Evolutionary conservation across 2,888 invertebrate species (phyloP).

Genomic region (Labia minor): DNA sequence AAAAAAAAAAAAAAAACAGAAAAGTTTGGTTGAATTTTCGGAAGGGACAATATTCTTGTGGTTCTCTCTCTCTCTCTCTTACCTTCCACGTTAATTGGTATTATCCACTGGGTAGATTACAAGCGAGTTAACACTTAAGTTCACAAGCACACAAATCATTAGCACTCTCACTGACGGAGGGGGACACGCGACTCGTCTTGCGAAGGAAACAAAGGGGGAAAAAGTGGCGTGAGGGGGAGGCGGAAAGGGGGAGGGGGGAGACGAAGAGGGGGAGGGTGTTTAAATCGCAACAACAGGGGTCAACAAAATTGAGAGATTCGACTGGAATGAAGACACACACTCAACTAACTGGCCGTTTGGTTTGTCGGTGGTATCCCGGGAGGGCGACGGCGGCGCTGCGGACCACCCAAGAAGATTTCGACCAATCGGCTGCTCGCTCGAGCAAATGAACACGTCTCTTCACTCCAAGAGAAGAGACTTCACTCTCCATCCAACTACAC

Average conservation of each 20-base stretch:
- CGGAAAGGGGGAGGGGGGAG: not conserved
- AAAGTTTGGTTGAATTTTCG: not conserved
- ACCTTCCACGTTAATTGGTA: not conserved
- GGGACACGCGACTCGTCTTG: conserved; percentile 14
- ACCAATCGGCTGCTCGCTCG: conserved; percentile 1
- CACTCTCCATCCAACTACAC: not conserved
- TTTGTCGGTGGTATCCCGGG: not conserved
- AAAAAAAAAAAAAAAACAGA: not conserved
- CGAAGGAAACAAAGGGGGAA: not conserved
- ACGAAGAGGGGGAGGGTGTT: conserved; percentile 5
- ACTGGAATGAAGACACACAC: conserved; percentile 7
- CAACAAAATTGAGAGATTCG: not conserved
- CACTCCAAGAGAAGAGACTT: not conserved
- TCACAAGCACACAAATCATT: not conserved
- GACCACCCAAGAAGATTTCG: conserved; percentile 8
- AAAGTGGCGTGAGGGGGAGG: not conserved
- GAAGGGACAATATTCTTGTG: too few species aligned
- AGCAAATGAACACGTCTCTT: conserved; percentile 4
- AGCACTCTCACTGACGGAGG: not conserved
- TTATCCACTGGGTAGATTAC: not conserved
- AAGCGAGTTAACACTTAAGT: not conserved
- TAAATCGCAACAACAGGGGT: conserved; percentile 13
- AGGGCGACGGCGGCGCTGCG: conserved; percentile 2
- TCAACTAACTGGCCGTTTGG: not conserved
- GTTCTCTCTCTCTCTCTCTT: too few species aligned